Evolutionary conservation across 1,140 invertebrate genomes (phyloP), one percentile per base, ranked within the genome.

Genomic region (Phocides pigmalion): DNA sequence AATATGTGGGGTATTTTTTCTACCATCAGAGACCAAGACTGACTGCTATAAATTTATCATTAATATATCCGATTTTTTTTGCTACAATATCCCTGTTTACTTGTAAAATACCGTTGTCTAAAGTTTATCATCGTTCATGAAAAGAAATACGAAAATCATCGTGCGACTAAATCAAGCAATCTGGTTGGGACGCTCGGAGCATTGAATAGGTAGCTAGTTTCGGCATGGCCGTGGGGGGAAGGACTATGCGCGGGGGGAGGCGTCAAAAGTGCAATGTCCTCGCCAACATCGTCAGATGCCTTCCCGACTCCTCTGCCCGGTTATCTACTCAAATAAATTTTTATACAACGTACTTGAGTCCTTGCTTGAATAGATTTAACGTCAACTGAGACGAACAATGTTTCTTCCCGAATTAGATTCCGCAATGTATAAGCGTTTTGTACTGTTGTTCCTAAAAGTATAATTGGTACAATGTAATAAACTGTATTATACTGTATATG

Each of bases 191-290:
- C 83, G 83, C 81, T 87, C 73, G 79, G 66, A 53, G 78, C 79
- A 82, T 75, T 82, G 83, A 78, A 81, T 79, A n/a, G n/a, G n/a
- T n/a, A 83, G 86, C 81, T 66, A 85, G 82, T 87, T 87, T 86
- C 81, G 82, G 81, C 84, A 84, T 56, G 76, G 82, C 75, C 77
- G 64, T 59, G 53, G 72, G 74, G 76, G 70, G 78, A 87, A 86
- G 83, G 85, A 82, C 74, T 81, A 80, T 73, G 73, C 70, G 68
- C 76, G 42, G 68, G 66, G 79, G 66, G 72, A 62, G 76, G 71
- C 49, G 68, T 62, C 63, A 80, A 77, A 89, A 90, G 88, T 90
- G 88, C 88, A 90, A 90, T 87, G 88, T 90, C 88, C 88, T 90
- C 86, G 86, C 84, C 71, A 88, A 88, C 86, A 84, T 83, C 70